A percentile compares a stretch with the other conserved stretches of the same genome.
Evolutionary conservation across 1,140 invertebrate species (phyloP).

Genomic region (Heliothis subflexa): DNA sequence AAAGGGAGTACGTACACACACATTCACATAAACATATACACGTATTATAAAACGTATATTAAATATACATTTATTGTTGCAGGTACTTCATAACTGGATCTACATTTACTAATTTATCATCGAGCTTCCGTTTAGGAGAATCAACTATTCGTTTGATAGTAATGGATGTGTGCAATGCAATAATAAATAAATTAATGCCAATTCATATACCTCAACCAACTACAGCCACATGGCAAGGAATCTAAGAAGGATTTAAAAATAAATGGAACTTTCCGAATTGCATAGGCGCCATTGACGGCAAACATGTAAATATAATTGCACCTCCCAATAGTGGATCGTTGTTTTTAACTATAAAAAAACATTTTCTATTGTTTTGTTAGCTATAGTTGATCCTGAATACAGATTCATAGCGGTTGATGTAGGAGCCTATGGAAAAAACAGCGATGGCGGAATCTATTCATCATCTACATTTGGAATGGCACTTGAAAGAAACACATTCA

Average conservation of each 20-base stretch:
- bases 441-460: constrained; percentile 1
- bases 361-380: neutral
- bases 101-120: constrained; percentile 45
- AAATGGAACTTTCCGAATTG: constrained; percentile 10
- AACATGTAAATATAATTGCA: neutral
- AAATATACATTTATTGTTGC: constrained; percentile 42
- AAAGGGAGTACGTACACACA: constrained; percentile 6
- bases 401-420: constrained; percentile 5
- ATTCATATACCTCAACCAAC: constrained; percentile 58
- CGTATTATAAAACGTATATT: constrained; percentile 21
- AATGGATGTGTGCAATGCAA: constrained; percentile 32
- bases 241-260: constrained; percentile 6
- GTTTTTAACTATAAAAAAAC: neutral
- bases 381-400: neutral
- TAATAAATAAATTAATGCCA: constrained; percentile 38
- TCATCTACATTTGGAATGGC: constrained; percentile 23
- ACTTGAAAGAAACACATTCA: constrained; percentile 21
- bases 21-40: constrained; percentile 15
- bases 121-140: constrained; percentile 37
- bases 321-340: neutral
- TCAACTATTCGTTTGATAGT: constrained; percentile 36
- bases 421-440: neutral
- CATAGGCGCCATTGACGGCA: neutral
- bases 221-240: neutral
- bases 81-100: constrained; percentile 38